A percentile compares a stretch with the other conserved stretches of the same genome.
Conservation (phyloP, 64 coral and sea anemone genomes). For the Hydrozoanthus tunicans region DNA sequence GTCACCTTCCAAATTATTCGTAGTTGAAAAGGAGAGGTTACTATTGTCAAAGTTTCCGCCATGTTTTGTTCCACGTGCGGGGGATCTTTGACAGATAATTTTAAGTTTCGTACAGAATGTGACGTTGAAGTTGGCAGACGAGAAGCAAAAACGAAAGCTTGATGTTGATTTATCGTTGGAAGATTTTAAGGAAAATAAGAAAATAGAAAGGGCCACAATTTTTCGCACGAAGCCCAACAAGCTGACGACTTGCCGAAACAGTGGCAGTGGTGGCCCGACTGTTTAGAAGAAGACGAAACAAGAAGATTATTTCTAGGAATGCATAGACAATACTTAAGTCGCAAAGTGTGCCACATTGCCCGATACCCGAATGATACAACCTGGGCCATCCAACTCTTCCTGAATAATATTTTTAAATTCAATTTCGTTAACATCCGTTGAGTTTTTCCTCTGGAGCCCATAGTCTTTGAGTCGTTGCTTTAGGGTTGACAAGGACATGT, state of each 20-base stretch:
- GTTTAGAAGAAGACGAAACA: background rate
- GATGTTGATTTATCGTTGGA: background rate
- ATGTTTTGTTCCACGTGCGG: conserved; percentile 20
- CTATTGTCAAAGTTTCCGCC: background rate
- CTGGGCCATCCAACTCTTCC: conserved; percentile 62
- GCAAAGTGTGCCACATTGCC: conserved; percentile 57
- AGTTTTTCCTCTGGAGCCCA: background rate
- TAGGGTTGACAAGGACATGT: background rate
- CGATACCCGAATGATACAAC: conserved; percentile 52
- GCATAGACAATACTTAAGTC: conserved; percentile 38
- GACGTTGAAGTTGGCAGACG: background rate
- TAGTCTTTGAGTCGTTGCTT: background rate
- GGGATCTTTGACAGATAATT: background rate
- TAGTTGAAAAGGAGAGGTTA: background rate
- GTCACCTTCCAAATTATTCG: too few species aligned
- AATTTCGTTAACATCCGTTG: conserved; percentile 28
- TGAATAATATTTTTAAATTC: conserved; percentile 11
- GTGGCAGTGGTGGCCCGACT: background rate
- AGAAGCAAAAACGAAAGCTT: background rate
- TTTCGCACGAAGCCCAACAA: conserved; percentile 2
- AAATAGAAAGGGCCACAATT: background rate
- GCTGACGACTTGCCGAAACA: background rate
- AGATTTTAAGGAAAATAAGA: background rate
- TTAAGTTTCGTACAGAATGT: background rate
- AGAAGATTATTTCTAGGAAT: background rate